Base-by-base conservation (phyloP, 2,888 invertebrate genomes). In the Homarus gammarus region DNA sequence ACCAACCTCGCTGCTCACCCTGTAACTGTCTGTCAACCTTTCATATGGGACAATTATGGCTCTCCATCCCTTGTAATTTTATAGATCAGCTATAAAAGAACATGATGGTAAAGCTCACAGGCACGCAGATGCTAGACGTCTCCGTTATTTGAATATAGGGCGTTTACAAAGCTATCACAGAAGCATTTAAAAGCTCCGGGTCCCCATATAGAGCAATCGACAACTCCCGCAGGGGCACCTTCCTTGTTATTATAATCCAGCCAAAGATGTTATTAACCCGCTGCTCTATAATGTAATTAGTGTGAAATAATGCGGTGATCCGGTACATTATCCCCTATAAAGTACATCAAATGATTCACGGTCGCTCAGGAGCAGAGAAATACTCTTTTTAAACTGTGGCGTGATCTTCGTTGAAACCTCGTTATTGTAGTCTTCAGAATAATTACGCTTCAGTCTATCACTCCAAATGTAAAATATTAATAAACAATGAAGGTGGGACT, bases 271-370 rank as follows among this genome's bases (percentile, higher is more conserved):
- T 64, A 64, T 64, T 64, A 64, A n/a, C 27, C 27, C 12, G 64
- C 64, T 27, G 64, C 27, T 64, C 27, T 27, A 27, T 27, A 27
- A 64, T 64, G 27, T 64, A 64, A 64, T 64, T 64, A 64, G 64
- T 27, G 31, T 27, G 64, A 64, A 64, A 64, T 64, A 64, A 64
- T 64, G 64, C 64, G 27, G 27, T 27, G 64, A 3, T 6, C 27
- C 5, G 64, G 31, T 64, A 64, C 27, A 64, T 64, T 64, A 64
- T 64, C 64, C 64, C 27, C n/a, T 64, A 64, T 64, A 64, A 64
- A 64, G 64, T 27, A n/a, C 27, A 27, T n/a, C n/a, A n/a, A 27
- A 64, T 56, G 22, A 56, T 0, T 27, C 64, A 64, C 8, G 27
- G 3, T 27, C 64, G 64, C 27, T 27, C 64, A 64, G 64, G 31